Conservation (phyloP, 2,797 vertebrate genomes). For the Hydrocynus forskahlii region DNA sequence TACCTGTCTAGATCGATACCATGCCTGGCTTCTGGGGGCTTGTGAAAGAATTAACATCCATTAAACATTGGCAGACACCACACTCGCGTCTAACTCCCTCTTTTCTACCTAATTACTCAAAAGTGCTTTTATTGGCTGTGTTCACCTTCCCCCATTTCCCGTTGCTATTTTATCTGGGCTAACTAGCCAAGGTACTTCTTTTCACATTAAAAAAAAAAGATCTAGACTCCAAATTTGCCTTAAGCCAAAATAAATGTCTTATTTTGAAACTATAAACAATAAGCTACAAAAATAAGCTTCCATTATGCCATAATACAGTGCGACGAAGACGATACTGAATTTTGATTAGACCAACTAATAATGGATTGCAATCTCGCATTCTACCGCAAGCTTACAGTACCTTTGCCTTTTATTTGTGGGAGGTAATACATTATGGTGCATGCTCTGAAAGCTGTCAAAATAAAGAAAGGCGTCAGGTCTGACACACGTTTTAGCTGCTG, state of each 20-base stretch:
- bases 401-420: neutral
- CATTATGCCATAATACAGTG: neutral
- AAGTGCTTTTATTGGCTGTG: conserved; percentile 6
- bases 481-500: neutral
- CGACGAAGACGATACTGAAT: neutral
- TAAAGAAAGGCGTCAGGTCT: conserved; percentile 4
- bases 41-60: conserved; percentile 69
- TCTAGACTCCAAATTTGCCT: conserved; percentile 31
- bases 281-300: neutral
- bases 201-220: conserved; percentile 31
- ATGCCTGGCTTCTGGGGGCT: conserved; percentile 65
- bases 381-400: neutral
- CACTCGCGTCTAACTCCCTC: conserved; percentile 64
- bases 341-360: neutral
- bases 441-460: neutral
- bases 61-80: conserved; percentile 66
- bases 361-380: neutral
- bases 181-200: conserved; percentile 7
- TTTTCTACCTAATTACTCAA: conserved; percentile 71
- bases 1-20: conserved; percentile 54
- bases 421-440: conserved; percentile 1
- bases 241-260: neutral
- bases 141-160: neutral
- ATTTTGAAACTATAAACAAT: neutral
- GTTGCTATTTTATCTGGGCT: neutral